A percentile compares a stretch with the other conserved stretches of the same genome.
These are phyloP conservation scores for Incurvaria masculella DNA, from an alignment of 2,888 invertebrate genomes.

Conservation along the genomic window DNA sequence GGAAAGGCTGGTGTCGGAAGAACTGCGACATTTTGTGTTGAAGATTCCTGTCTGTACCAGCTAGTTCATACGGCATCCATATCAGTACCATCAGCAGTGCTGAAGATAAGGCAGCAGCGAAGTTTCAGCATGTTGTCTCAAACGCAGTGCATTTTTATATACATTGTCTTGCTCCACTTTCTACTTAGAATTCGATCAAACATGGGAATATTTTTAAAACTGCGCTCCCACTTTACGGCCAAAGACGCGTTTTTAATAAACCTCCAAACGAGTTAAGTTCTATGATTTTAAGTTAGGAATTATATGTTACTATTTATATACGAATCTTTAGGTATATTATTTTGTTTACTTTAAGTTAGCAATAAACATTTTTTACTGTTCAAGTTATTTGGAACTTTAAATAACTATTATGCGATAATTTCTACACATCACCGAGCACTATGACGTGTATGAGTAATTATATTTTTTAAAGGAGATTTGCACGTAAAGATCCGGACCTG, in stretches of 20 bases:
- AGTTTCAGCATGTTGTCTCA: not conserved
- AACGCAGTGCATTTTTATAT: constrained; percentile 4
- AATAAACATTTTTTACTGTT: constrained; percentile 1
- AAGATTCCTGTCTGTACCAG: constrained; percentile 4
- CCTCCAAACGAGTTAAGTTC: too few relatives aligned
- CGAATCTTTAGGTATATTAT: too few relatives aligned
- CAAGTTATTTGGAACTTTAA: constrained; percentile 1
- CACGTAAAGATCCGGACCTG: too few relatives aligned
- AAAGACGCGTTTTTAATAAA: constrained; percentile 1
- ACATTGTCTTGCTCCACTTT: constrained; percentile 3
- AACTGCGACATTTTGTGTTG: constrained; percentile 5
- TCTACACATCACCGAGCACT: constrained; percentile 2
- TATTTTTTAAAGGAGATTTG: too few relatives aligned
- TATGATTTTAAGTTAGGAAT: too few relatives aligned
- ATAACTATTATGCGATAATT: constrained; percentile 1
- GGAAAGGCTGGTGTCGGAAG: constrained; percentile 3
- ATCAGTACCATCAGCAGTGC: constrained; percentile 6
- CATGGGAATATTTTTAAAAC: constrained; percentile 1
- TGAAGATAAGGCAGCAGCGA: constrained; percentile 3
- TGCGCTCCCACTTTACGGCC: constrained; percentile 3
- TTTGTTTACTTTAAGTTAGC: too few relatives aligned
- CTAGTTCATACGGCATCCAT: constrained; percentile 4
- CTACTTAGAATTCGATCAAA: constrained; percentile 4
- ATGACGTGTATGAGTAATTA: constrained; percentile 1
- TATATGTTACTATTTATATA: too few relatives aligned